Base-by-base conservation (phyloP, 2,888 invertebrate species). In the Dolichomitus sp. region DNA sequence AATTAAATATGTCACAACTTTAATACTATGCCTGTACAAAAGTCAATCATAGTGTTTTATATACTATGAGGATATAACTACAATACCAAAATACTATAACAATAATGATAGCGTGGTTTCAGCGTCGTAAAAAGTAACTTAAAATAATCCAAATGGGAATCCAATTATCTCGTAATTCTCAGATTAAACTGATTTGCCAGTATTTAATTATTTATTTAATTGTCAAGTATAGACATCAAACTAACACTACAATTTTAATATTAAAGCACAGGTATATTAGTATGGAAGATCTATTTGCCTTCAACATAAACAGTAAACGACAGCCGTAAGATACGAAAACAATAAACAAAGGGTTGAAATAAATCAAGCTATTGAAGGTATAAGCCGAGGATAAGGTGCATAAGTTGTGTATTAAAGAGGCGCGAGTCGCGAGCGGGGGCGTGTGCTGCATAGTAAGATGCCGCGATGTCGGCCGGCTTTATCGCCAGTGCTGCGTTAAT, bases 401-500 rank as follows among this genome's bases (percentile, higher is more conserved):
- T 52, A 37, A 45, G 68, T 19, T 33, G 63, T 33, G 50, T 65
- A 65, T 70, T 54, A 74, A 80, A 66, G 69, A 74, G 66, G 69
- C 63, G 52, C 42, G 59, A 37, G 48, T 57, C 57, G 65, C 33
- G 66, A 57, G 61, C 69, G 61, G 30, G 74, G 80, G 82, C 83
- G 83, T 85, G 81, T 80, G 72, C 78, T 57, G 70, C 40, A 65
- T 57, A 30, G 45, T 48, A 23, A 48, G 17, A 52, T 66, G 80
- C 57, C 59, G 59, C 68, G 63, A 74, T 75, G 59, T 52, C 42
- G 48, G 45, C 23, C n/a, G 65, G 66, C 40, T 65, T 81, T 85
- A 87, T 87, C 85, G 78, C 63, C n/a, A 80, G n/a, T 27, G 40
- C 69, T 19, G 52, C 37, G 40, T 63, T 42, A 17, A 33, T 17